Percentiles rank a stretch among this genome's conserved stretches.
phyloP scores from a whole-genome alignment of 2,113 vertebrate species.

The Leptocoma aspasia region DNA sequence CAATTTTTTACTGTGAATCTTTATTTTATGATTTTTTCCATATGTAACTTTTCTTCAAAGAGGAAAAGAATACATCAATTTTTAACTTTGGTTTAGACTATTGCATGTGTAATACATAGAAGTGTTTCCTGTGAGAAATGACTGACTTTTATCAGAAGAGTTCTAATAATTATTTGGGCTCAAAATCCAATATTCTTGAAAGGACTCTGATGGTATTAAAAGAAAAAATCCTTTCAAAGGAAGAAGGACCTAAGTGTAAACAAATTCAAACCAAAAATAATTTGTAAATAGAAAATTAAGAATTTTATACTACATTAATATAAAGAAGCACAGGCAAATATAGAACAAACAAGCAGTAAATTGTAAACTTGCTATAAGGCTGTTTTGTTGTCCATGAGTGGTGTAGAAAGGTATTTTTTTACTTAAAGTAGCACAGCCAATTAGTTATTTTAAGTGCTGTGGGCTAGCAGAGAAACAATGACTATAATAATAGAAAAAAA shows the following conservation, averaged over 20 bases:
- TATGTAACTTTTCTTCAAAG: background rate
- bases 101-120: background rate
- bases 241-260: background rate
- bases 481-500: background rate
- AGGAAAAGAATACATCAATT: background rate
- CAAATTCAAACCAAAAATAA: background rate
- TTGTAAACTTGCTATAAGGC: background rate
- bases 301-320: background rate
- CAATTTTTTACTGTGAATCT: background rate
- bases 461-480: background rate
- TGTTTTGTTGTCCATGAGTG: background rate
- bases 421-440: background rate
- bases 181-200: background rate
- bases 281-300: background rate
- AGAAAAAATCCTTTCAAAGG: background rate
- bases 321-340: background rate
- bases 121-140: background rate
- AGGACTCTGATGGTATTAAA: background rate
- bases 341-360: background rate
- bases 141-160: background rate
- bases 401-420: background rate
- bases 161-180: background rate
- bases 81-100: background rate
- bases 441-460: constrained; percentile 4
- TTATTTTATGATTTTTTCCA: background rate